Percentiles rank a stretch among this genome's conserved stretches.
Evolutionary conservation across 1,140 invertebrate species (phyloP).

Genomic region (Coboldia fuscipes): DNA sequence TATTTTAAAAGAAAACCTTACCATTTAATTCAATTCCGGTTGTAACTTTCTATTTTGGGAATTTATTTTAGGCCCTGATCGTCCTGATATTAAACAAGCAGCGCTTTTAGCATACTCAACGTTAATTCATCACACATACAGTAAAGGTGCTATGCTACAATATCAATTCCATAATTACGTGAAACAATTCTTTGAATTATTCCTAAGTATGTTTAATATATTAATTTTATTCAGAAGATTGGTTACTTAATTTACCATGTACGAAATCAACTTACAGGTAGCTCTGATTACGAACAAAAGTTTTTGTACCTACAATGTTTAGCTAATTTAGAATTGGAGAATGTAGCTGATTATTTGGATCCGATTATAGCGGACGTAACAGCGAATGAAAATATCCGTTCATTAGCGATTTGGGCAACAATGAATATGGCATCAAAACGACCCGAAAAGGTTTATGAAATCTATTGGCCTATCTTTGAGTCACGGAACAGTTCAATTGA

Average conservation of each 20-base stretch:
- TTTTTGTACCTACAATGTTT: constrained; percentile 48
- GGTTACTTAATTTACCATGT: neutral
- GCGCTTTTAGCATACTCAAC: constrained; percentile 45
- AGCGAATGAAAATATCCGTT: constrained; percentile 28
- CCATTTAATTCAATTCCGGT: neutral
- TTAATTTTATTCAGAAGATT: neutral
- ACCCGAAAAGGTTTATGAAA: constrained; percentile 32
- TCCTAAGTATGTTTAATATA: constrained; percentile 9
- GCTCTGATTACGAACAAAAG: constrained; percentile 35
- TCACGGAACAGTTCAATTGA: constrained; percentile 41
- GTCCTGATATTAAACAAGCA: constrained; percentile 34
- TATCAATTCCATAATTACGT: constrained; percentile 48
- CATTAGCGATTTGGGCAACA: constrained; percentile 36
- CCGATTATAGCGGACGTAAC: constrained; percentile 27
- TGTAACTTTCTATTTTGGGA: neutral
- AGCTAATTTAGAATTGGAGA: constrained; percentile 32
- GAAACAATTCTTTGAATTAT: constrained; percentile 32
- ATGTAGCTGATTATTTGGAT: constrained; percentile 34
- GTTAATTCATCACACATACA: constrained; percentile 40
- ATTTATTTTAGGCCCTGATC: constrained; percentile 10
- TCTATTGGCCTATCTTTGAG: constrained; percentile 45
- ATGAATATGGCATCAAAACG: constrained; percentile 26
- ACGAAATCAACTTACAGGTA: constrained; percentile 24
- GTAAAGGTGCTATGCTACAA: constrained; percentile 24
- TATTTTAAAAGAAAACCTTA: constrained; percentile 9